Base-by-base conservation (phyloP, 2,797 vertebrate species). In the Poecilia picta region DNA sequence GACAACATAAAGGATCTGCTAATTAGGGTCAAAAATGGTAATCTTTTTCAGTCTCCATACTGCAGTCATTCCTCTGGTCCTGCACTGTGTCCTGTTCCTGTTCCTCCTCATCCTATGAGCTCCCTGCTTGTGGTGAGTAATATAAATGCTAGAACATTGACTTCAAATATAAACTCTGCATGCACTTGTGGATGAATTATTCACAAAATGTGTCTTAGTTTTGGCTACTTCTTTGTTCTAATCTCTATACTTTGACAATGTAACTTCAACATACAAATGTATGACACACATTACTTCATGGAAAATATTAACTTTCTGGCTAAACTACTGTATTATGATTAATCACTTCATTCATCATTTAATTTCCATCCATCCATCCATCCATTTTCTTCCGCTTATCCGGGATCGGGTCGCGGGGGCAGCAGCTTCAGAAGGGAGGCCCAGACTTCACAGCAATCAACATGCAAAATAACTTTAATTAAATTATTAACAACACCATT, bases 91-190 rank as follows among this genome's bases (percentile, higher is more conserved):
- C n/a, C 53, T n/a, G n/a, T 28, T 59, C 55, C 28, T 28, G n/a
- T 55, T 57, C 53, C 33, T 41, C 4, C 39, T 41, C 20, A 23
- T 23, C 39, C 23, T 23, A 3, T 70, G 8, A 70, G 8, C 39
- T 39, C 12, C 66, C 33, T 39, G 18, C 39, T 39, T 68, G 36
- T 25, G 20, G 20, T 39, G 20, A 68, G 33, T 23, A 8, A 68
- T 10, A 10, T 8, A 57, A 57, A 28, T 57, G 12, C 55, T 12
- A 28, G 11, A 57, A 57, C 28, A 57, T 20, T 68, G 36, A 68
- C 18, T 36, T 25, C 64, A 68, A 68, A 68, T 70, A 70, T 41
- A 70, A 41, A 70, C 33, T 70, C 36, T n/a, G 39, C 66, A 39
- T 41, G 16, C 36, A 68, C 20, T 41, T 70, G 20, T 41, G n/a